Evolutionary conservation across 2,113 vertebrate species (phyloP), one percentile per base, ranked within the genome.

Genomic region (Hippocampus mohnikei): DNA sequence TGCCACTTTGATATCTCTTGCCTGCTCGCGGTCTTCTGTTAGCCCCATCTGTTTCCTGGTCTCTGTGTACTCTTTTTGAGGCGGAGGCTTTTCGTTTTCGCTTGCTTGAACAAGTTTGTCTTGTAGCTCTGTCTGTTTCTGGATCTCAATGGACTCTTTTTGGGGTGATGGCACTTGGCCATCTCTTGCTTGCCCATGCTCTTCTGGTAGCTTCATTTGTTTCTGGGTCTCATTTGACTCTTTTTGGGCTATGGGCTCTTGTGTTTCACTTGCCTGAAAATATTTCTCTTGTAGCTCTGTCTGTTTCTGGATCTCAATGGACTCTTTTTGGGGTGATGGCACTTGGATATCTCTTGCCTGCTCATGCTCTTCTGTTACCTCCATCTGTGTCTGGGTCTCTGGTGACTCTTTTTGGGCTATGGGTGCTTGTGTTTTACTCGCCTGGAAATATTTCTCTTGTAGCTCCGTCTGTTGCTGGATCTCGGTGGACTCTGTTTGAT

Each of bases 331-430:
- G 3, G 15, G 61, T 5, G 5, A 10, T 1, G 67, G 66, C 56
- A 83, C 71, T 25, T 20, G 33, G 61, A 15, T 15, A 20, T 67
- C 60, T 58, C 5, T 75, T 62, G 1, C 75, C 55, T 85, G 79
- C 61, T 70, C 60, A 40, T 61, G 29, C 27, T 40, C 3, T 5
- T 61, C 8, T 37, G 7, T 10, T 20, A n/a, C 8, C 8, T 20
- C 59, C 15, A 20, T 61, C 9, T 37, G 10, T 23, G 25, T 58
- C 9, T 37, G 10, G 12, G 25, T 58, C 11, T 23, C 11, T 8
- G 11, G 27, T 29, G 29, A 29, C 29, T 29, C 29, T 29, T 29
- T 7, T 21, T 21, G 16, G 3, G 13, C 50, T 27, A 23, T 5
- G 5, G 52, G 52, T 21, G 4, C n/a, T 21, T 55, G 20, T 7